Evolutionary conservation across 1,140 invertebrate species (phyloP).

Genomic region (Euglossa dilemma): DNA sequence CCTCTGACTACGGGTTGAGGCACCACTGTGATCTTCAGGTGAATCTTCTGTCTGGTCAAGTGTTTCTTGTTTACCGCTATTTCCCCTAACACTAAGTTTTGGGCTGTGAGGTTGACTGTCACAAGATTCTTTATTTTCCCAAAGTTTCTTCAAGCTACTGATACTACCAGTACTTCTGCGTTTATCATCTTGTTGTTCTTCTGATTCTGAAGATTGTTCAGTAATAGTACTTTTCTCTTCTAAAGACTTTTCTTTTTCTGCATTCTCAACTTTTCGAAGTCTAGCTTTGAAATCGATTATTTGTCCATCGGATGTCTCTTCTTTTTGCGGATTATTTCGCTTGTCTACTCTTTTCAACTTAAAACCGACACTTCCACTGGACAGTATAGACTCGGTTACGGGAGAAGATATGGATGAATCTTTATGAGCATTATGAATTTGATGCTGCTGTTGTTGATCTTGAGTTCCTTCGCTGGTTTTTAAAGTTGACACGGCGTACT

Average conservation of each 20-base stretch:
- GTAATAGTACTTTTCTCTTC: slow-evolving; percentile 54
- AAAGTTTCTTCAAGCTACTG: slow-evolving; percentile 94
- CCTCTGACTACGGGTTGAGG: slow-evolving; percentile 75
- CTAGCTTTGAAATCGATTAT: slow-evolving; percentile 94
- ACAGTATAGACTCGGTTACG: slow-evolving; percentile 53
- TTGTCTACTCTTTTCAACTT: slow-evolving; percentile 88
- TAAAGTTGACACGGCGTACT: slow-evolving; percentile 75
- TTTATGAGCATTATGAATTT: slow-evolving; percentile 39
- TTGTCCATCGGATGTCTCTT: slow-evolving; percentile 82
- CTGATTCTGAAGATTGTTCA: slow-evolving; percentile 51
- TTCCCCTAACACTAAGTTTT: slow-evolving; percentile 82
- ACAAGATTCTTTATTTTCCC: slow-evolving; percentile 89
- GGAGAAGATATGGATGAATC: slow-evolving; percentile 36
- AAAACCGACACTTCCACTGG: slow-evolving; percentile 72
- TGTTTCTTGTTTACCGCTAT: slow-evolving; percentile 72
- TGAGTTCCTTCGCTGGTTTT: slow-evolving; percentile 55
- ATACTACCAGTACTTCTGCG: slow-evolving; percentile 96
- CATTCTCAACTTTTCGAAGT: slow-evolving; percentile 90
- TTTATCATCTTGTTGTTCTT: slow-evolving; percentile 87
- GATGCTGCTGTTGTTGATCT: slow-evolving; percentile 39
- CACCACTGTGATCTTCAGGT: slow-evolving; percentile 80
- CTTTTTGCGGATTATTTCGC: slow-evolving; percentile 80
- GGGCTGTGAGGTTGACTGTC: slow-evolving; percentile 85
- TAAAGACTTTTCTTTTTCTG: slow-evolving; percentile 81
- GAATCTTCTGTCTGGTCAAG: slow-evolving; percentile 81